Evolutionary conservation across 1,140 invertebrate genomes (phyloP).

Genomic region (Rhyzopertha dominica): DNA sequence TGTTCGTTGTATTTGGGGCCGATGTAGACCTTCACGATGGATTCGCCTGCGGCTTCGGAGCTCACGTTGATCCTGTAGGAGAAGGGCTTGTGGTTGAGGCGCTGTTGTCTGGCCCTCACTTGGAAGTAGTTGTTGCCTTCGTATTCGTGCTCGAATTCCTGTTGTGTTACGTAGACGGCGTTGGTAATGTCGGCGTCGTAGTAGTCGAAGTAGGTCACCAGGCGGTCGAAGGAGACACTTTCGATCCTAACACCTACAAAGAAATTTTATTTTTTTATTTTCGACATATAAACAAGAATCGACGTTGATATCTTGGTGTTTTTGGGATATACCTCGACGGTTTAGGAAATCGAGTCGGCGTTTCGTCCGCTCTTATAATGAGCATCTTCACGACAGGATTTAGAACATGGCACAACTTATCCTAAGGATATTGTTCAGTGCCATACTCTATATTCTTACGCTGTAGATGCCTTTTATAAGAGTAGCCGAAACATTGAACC

Average conservation of each 20-base stretch:
- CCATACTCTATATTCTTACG: no score
- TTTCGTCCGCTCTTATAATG: no score
- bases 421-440: no score
- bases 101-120: conserved; percentile 46
- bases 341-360: no score
- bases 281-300: no score
- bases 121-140: conserved; percentile 32
- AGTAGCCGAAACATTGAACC: no score
- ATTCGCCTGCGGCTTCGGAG: conserved; percentile 52
- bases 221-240: conserved; percentile 55
- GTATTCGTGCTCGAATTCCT: conserved; percentile 26
- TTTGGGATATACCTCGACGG: no score
- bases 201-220: conserved; percentile 68
- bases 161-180: conserved; percentile 48
- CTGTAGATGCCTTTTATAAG: no score
- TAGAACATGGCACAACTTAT: no score
- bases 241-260: conserved; percentile 59
- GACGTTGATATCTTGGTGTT: no score
- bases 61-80: conserved; percentile 55
- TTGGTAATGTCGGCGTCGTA: conserved; percentile 64
- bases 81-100: conserved; percentile 61
- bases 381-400: no score
- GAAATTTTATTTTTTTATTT: background rate
- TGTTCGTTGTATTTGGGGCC: conserved; percentile 63
- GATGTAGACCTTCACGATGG: conserved; percentile 59